These are phyloP conservation scores for Myiagra hebetior DNA, from an alignment of 2,113 vertebrate species.

Conservation along the genomic window DNA sequence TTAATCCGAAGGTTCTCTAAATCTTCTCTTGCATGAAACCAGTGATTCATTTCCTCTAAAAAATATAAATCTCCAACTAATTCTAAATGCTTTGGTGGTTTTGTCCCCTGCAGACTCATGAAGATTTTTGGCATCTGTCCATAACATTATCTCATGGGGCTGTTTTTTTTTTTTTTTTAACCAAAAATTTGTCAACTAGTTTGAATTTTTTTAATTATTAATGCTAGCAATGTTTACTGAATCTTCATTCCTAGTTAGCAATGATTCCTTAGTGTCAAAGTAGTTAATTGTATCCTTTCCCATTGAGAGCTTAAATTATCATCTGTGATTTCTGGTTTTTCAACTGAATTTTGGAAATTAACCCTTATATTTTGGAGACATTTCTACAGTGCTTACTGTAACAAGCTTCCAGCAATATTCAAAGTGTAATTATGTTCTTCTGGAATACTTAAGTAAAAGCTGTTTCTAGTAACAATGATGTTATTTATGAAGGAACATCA, in stretches of 20 bases:
- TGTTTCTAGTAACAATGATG: neutral
- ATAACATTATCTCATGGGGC: neutral
- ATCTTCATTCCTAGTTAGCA: neutral
- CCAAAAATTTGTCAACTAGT: neutral
- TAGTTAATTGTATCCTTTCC: neutral
- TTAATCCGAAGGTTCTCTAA: constrained; percentile 19
- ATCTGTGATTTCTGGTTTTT: neutral
- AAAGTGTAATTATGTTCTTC: neutral
- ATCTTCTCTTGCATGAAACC: neutral
- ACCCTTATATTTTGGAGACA: neutral
- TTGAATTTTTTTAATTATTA: neutral
- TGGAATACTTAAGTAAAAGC: neutral
- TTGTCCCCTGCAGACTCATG: neutral
- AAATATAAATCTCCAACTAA: neutral
- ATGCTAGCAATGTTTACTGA: neutral
- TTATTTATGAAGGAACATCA: neutral
- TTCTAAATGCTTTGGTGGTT: neutral
- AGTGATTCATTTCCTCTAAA: neutral
- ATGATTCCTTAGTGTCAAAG: neutral
- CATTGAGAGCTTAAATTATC: neutral
- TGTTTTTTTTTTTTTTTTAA: neutral
- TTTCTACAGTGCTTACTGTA: neutral
- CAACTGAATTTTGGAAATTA: neutral
- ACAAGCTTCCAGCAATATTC: neutral
- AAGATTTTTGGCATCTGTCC: neutral